Percentiles rank a stretch among this genome's conserved stretches.
These are phyloP conservation scores for Pemphredon lugubris DNA, from an alignment of 2,888 invertebrate genomes.

Conservation along the genomic window DNA sequence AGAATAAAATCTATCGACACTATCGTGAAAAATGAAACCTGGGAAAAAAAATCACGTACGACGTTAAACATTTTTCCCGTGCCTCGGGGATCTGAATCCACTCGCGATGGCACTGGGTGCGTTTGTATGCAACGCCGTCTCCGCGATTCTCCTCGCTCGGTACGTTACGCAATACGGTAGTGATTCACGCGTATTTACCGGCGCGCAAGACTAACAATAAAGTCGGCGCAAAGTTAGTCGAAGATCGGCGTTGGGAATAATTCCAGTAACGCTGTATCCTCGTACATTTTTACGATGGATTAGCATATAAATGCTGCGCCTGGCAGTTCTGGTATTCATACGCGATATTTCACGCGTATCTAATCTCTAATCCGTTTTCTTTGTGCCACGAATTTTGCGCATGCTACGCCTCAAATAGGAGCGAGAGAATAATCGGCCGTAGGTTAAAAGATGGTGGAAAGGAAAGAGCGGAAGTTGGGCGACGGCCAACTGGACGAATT, in stretches of 20 bases:
- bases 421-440: neutral
- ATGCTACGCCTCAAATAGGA: neutral
- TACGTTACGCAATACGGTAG: slow-evolving; percentile 47
- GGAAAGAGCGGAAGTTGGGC: neutral
- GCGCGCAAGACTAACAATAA: slow-evolving; percentile 39
- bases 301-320: slow-evolving; percentile 30
- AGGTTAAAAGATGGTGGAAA: neutral
- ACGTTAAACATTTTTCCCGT: no score
- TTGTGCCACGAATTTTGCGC: neutral
- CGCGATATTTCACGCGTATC: slow-evolving; percentile 9
- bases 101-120: no score
- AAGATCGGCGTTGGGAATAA: slow-evolving; percentile 24
- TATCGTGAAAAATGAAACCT: no score
- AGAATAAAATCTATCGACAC: no score
- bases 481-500: neutral
- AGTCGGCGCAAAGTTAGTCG: slow-evolving; percentile 15
- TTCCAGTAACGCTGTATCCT: slow-evolving; percentile 12
- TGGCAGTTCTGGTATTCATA: neutral
- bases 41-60: no score
- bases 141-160: slow-evolving; percentile 22
- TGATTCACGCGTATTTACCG: slow-evolving; percentile 62
- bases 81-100: no score
- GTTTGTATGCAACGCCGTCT: slow-evolving; percentile 30
- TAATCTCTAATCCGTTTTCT: neutral
- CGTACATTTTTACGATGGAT: slow-evolving; percentile 31